A percentile compares a stretch with the other conserved stretches of the same genome.
phyloP scores from a whole-genome alignment of 2,113 vertebrate genomes.

The Macrotis lagotis region DNA sequence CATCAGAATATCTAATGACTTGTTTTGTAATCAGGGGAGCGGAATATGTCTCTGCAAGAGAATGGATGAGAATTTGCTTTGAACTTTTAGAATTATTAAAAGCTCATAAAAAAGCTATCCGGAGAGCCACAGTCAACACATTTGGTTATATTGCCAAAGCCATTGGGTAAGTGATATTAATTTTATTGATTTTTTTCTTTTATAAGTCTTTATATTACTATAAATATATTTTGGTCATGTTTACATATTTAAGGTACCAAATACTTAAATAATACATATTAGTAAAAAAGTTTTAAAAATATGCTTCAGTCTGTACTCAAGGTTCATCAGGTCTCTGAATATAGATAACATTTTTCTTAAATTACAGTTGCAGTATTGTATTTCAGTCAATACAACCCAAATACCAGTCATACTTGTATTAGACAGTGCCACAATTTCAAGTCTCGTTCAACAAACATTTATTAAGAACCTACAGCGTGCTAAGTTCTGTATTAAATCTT shows the following conservation, averaged over 20 bases:
- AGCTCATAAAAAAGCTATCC: slow-evolving; percentile 98
- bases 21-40: slow-evolving; percentile 88
- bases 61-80: slow-evolving; percentile 99
- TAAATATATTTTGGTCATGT: slow-evolving; percentile 24
- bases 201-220: no score
- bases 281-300: neutral
- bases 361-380: neutral
- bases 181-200: neutral
- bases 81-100: slow-evolving; percentile 97
- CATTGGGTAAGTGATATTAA: slow-evolving; percentile 90
- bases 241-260: slow-evolving; percentile 3
- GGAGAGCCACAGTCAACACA: slow-evolving; percentile 98
- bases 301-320: neutral
- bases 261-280: neutral
- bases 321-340: neutral
- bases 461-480: neutral
- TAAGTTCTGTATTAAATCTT: neutral
- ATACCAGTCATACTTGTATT: neutral
- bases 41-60: slow-evolving; percentile 98
- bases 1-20: slow-evolving; percentile 6
- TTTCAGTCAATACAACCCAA: neutral
- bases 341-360: neutral
- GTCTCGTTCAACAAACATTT: neutral
- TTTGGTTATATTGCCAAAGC: slow-evolving; percentile 99
- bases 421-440: neutral